Evolutionary conservation across 1,140 invertebrate species (phyloP).

Genomic region (Pemphigus obesinymphae): DNA sequence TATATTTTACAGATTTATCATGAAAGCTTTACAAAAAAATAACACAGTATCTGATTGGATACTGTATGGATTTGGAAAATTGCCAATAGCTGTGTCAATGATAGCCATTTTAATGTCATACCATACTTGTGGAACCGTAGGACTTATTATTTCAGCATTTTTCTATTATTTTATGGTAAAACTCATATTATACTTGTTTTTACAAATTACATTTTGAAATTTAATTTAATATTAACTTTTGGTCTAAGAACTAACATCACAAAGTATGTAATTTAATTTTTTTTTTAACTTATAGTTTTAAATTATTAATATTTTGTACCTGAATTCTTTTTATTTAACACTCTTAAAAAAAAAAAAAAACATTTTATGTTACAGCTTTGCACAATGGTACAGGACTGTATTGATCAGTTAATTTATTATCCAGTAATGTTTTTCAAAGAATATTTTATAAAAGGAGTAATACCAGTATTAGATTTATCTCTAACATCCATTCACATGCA

Average conservation of each 20-base stretch:
- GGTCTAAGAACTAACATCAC: no score
- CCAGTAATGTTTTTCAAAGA: slow-evolving; percentile 21
- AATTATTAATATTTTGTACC: no score
- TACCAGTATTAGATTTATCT: neutral
- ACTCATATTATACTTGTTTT: neutral
- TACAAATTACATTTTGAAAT: neutral
- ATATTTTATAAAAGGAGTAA: slow-evolving; percentile 14
- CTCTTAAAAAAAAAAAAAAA: no score
- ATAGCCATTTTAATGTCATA: slow-evolving; percentile 12
- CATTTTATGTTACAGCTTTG: neutral
- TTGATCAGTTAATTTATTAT: slow-evolving; percentile 27
- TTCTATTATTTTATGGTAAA: slow-evolving; percentile 32
- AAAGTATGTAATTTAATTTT: no score
- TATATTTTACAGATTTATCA: slow-evolving; percentile 9
- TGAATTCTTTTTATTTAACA: no score
- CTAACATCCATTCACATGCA: slow-evolving; percentile 1
- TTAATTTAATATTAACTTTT: no score
- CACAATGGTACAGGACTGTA: slow-evolving; percentile 18
- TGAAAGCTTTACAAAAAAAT: slow-evolving; percentile 22
- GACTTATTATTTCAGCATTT: slow-evolving; percentile 29
- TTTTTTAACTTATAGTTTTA: no score
- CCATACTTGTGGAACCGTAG: slow-evolving; percentile 10
- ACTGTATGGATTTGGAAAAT: slow-evolving; percentile 27
- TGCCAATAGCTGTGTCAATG: slow-evolving; percentile 16
- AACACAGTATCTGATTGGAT: neutral